A percentile compares a stretch with the other conserved stretches of the same genome.
Conservation (phyloP, 2,797 vertebrate species). For the Phyllotis vaccarum region DNA sequence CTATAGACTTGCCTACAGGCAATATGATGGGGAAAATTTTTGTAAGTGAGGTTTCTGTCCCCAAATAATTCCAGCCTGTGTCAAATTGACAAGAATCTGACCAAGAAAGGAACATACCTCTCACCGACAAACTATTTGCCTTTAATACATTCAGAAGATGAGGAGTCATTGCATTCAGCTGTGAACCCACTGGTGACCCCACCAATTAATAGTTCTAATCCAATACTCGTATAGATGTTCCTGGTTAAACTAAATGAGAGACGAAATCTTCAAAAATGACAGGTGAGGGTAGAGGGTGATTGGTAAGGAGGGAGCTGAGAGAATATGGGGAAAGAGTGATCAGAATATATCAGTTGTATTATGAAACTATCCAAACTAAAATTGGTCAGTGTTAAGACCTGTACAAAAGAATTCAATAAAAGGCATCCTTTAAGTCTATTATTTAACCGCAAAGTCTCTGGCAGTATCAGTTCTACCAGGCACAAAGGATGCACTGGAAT, state of each 20-base stretch:
- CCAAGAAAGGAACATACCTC: background rate
- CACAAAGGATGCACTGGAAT: background rate
- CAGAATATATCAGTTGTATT: background rate
- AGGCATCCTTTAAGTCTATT: background rate
- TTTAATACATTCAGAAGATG: background rate
- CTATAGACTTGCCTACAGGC: background rate
- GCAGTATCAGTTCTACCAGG: background rate
- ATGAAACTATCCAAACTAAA: background rate
- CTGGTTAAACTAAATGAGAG: background rate
- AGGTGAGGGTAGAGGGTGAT: background rate
- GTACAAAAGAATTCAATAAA: background rate
- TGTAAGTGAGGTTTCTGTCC: background rate
- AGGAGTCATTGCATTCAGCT: background rate
- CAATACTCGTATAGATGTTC: background rate
- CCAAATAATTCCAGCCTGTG: background rate
- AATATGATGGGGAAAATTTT: background rate
- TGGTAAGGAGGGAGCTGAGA: background rate
- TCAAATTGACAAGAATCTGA: background rate
- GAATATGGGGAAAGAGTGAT: background rate
- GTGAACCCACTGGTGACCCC: background rate
- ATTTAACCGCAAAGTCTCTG: background rate
- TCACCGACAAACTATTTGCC: background rate
- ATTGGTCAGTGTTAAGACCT: background rate
- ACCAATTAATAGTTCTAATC: background rate
- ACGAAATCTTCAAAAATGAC: background rate